Percentiles rank a stretch among this genome's conserved stretches.
phyloP scores from a whole-genome alignment of 2,797 vertebrate species.

The Pitangus sulphuratus region DNA sequence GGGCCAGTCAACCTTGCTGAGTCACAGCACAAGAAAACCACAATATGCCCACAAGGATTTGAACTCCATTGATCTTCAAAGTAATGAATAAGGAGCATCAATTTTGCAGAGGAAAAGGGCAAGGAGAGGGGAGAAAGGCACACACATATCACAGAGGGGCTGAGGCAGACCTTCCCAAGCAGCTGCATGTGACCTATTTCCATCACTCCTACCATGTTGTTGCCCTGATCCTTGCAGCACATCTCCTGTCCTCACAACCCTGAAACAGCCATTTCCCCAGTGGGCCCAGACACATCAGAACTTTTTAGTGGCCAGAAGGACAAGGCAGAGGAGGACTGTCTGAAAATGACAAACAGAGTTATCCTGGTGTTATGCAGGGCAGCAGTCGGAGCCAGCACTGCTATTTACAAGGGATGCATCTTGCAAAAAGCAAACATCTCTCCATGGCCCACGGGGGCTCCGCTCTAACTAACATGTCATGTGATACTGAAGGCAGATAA shows the following conservation, averaged over 20 bases:
- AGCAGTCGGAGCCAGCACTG: constrained; percentile 23
- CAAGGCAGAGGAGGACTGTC: constrained; percentile 55
- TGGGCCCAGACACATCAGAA: constrained; percentile 41
- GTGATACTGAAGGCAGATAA: constrained; percentile 69
- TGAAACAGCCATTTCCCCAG: constrained; percentile 35
- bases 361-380: constrained; percentile 64
- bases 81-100: neutral
- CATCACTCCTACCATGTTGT: neutral
- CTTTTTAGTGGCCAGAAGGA: constrained; percentile 36
- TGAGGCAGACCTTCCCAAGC: neutral
- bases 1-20: neutral
- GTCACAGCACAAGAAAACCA: neutral
- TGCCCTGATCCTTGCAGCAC: neutral
- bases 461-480: constrained; percentile 20
- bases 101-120: neutral
- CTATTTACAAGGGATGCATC: constrained; percentile 69
- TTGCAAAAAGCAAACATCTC: constrained; percentile 71
- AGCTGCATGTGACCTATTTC: neutral
- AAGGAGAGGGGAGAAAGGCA: neutral
- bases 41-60: neutral
- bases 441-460: constrained; percentile 41
- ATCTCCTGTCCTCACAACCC: neutral
- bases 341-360: constrained; percentile 78
- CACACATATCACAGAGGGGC: neutral
- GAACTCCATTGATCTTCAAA: neutral